A percentile compares a stretch with the other conserved stretches of the same genome.
Evolutionary conservation across 2,113 vertebrate genomes (phyloP).

Genomic region (Lipophrys pholis): DNA sequence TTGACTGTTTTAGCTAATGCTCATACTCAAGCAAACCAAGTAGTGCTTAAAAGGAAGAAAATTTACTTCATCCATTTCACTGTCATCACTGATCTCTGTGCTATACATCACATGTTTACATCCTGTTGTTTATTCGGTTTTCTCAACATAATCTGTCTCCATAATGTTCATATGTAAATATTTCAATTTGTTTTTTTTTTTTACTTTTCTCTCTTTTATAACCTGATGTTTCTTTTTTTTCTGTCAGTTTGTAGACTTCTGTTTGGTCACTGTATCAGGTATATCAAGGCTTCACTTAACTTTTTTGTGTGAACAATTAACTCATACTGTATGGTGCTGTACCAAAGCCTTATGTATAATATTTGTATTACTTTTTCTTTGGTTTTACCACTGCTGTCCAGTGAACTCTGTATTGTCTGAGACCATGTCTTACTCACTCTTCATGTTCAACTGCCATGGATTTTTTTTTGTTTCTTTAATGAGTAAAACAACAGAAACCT

Average conservation of each 20-base stretch:
- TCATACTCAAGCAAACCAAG: constrained; percentile 83
- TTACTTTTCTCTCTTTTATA: constrained; percentile 58
- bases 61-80: constrained; percentile 71
- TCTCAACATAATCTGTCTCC: constrained; percentile 68
- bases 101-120: constrained; percentile 83
- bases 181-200: constrained; percentile 42
- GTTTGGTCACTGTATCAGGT: constrained; percentile 78
- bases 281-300: constrained; percentile 77
- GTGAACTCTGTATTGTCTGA: constrained; percentile 76
- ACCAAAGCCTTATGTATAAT: constrained; percentile 88
- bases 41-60: constrained; percentile 81
- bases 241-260: constrained; percentile 55
- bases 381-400: constrained; percentile 82
- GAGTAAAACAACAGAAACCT: constrained; percentile 62
- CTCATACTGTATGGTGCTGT: constrained; percentile 87
- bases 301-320: constrained; percentile 81
- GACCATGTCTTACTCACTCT: constrained; percentile 74
- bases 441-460: constrained; percentile 80
- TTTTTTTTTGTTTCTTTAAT: constrained; percentile 61
- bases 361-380: constrained; percentile 81
- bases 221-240: constrained; percentile 58
- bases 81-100: constrained; percentile 78
- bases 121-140: constrained; percentile 49
- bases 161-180: constrained; percentile 81
- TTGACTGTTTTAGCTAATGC: constrained; percentile 85